Percentiles rank a stretch among this genome's conserved stretches.
These are phyloP conservation scores for Fukomys damarensis DNA, from an alignment of 2,113 vertebrate species.

Conservation along the genomic window DNA sequence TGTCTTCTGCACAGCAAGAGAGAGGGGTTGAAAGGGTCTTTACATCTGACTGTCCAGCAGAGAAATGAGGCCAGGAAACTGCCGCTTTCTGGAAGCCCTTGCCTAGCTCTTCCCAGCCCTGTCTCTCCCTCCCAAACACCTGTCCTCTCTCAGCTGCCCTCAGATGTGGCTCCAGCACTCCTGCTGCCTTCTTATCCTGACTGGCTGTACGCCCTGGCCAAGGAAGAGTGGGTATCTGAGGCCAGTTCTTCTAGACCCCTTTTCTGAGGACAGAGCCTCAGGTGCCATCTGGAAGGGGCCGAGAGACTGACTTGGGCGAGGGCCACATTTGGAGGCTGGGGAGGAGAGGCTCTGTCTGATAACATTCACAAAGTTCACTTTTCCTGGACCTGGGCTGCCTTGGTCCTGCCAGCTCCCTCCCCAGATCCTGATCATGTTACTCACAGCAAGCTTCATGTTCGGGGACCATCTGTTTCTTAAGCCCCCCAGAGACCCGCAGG, in stretches of 20 bases:
- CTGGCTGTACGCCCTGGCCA: background rate
- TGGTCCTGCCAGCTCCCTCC: conserved; percentile 49
- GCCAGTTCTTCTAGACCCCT: background rate
- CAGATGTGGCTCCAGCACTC: background rate
- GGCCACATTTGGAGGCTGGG: conserved; percentile 49
- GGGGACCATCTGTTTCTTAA: conserved; percentile 83
- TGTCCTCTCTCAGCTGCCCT: conserved; percentile 59
- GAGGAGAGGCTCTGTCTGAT: conserved; percentile 53
- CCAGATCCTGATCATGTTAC: conserved; percentile 68
- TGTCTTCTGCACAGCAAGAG: background rate
- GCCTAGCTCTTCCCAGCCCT: background rate
- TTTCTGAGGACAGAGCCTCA: background rate
- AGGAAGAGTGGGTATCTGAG: background rate
- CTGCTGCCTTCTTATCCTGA: conserved; percentile 1
- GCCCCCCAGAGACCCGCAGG: conserved; percentile 74
- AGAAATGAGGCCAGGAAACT: background rate
- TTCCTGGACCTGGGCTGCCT: conserved; percentile 52
- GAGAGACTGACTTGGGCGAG: conserved; percentile 41
- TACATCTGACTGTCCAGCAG: background rate
- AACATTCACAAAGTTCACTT: conserved; percentile 68
- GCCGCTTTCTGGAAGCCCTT: background rate
- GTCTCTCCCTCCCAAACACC: conserved; percentile 42
- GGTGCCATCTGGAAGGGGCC: conserved; percentile 76
- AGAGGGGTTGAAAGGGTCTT: background rate
- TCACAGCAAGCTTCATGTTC: background rate